Conservation (phyloP, 2,888 invertebrate genomes). For the Magallana nippona region DNA sequence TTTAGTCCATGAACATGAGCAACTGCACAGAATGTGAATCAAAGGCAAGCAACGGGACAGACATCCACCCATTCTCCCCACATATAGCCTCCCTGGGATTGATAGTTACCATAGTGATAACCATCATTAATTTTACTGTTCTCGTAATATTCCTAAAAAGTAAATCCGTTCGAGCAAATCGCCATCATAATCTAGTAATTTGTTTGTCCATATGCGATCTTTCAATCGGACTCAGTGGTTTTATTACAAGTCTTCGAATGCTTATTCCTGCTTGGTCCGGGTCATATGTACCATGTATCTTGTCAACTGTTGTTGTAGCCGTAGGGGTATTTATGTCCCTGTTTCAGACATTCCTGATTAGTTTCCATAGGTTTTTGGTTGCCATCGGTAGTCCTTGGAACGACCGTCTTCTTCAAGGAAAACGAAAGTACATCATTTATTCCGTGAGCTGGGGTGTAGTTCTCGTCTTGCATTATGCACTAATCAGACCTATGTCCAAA, state of each 20-base stretch:
- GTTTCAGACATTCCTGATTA: slow-evolving; percentile 18
- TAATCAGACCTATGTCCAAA: background rate
- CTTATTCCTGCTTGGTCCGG: slow-evolving; percentile 14
- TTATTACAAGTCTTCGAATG: background rate
- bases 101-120: background rate
- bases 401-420: slow-evolving; percentile 7
- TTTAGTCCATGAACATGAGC: background rate
- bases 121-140: background rate
- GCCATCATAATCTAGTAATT: slow-evolving; percentile 20
- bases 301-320: background rate
- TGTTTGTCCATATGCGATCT: background rate
- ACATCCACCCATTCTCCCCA: background rate
- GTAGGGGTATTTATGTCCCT: slow-evolving; percentile 5
- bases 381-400: background rate
- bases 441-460: background rate
- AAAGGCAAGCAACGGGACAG: background rate
- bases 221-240: background rate
- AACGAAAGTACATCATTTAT: slow-evolving; percentile 10
- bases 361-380: slow-evolving; percentile 5
- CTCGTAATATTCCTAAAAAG: background rate
- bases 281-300: background rate
- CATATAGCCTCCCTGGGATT: background rate
- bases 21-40: slow-evolving; percentile 14
- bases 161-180: background rate
- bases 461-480: background rate